These are phyloP conservation scores for Brachyhypopomus occidentalis DNA, from an alignment of 2,113 vertebrate species.

Conservation along the genomic window DNA sequence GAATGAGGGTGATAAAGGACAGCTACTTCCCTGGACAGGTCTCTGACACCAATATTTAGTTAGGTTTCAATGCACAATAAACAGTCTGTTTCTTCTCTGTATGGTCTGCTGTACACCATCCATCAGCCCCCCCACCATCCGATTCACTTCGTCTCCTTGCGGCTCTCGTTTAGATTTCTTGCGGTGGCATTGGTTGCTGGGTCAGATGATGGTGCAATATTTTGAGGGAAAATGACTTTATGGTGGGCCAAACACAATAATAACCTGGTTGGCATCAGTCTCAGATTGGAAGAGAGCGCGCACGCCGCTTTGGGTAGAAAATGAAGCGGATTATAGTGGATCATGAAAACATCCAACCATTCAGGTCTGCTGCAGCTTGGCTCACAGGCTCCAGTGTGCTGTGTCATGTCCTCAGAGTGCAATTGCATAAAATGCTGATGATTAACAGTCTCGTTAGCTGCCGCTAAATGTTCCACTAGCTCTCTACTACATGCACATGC, in stretches of 20 bases:
- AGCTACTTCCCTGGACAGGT: slow-evolving; percentile 63
- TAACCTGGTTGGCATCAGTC: too few species aligned
- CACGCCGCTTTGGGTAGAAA: too few species aligned
- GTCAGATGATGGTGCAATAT: not conserved
- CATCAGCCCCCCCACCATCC: slow-evolving; percentile 21
- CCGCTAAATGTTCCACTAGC: not conserved
- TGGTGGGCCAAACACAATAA: not conserved
- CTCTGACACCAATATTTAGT: slow-evolving; percentile 72
- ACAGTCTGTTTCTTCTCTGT: slow-evolving; percentile 43
- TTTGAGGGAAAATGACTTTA: not conserved
- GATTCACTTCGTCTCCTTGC: slow-evolving; percentile 34
- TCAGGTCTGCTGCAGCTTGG: not conserved
- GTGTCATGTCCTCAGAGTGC: not conserved
- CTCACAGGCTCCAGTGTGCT: not conserved
- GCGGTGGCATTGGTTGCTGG: not conserved
- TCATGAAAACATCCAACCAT: not conserved
- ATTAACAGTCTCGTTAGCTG: not conserved
- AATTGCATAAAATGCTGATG: slow-evolving; percentile 30
- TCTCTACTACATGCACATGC: not conserved
- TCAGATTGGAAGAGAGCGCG: too few species aligned
- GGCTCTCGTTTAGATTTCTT: not conserved
- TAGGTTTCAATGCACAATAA: slow-evolving; percentile 63
- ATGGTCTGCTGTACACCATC: slow-evolving; percentile 60
- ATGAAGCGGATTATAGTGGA: not conserved
- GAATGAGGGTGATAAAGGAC: slow-evolving; percentile 56